Percentiles rank a stretch among this genome's conserved stretches.
These are phyloP conservation scores for Tinea trinotella DNA, from an alignment of 2,888 invertebrate genomes.

Conservation along the genomic window DNA sequence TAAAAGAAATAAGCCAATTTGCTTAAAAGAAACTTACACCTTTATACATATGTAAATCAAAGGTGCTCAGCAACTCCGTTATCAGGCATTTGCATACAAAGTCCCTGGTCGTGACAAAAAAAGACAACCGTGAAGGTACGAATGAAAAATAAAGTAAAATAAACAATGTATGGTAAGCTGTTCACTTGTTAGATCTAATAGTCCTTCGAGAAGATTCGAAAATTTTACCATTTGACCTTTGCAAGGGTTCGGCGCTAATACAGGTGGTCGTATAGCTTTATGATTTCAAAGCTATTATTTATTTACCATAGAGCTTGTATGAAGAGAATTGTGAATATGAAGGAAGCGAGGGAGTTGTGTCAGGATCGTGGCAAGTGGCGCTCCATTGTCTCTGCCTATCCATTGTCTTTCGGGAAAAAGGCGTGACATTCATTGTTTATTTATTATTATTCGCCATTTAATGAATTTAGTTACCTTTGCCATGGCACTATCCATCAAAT, in stretches of 20 bases:
- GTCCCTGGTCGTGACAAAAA: constrained; percentile 46
- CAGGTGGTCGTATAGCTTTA: background rate
- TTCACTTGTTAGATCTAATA: constrained; percentile 15
- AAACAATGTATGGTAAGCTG: constrained; percentile 1
- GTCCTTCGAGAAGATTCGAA: background rate
- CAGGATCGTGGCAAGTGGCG: no score
- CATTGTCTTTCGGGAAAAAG: no score
- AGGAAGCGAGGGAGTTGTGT: no score
- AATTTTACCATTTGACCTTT: constrained; percentile 3
- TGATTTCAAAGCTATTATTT: no score
- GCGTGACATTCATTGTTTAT: no score
- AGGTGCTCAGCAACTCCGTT: constrained; percentile 25
- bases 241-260: background rate
- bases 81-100: constrained; percentile 51
- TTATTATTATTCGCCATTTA: no score
- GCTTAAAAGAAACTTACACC: constrained; percentile 23
- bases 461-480: no score
- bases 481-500: no score
- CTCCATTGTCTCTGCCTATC: no score
- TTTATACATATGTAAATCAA: constrained; percentile 24
- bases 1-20: constrained; percentile 23
- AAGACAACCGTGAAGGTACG: constrained; percentile 28
- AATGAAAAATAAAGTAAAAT: constrained; percentile 29
- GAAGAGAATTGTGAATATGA: no score
- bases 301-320: no score